phyloP scores from a whole-genome alignment of 2,113 vertebrate species.

The Dasyornis broadbenti region DNA sequence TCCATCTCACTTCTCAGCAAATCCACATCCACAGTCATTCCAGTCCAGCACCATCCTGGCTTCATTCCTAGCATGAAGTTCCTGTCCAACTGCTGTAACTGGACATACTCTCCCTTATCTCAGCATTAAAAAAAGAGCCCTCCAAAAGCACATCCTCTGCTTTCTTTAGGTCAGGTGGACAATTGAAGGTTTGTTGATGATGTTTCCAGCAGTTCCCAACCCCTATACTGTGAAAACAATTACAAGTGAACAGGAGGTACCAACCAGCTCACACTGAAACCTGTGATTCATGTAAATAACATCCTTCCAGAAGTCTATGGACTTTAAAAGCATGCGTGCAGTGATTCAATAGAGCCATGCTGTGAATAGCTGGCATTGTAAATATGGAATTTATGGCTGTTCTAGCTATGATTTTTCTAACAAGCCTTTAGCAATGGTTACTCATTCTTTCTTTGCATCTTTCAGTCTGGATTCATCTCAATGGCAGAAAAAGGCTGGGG shows the following conservation, averaged over 20 bases:
- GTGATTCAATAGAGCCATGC: conserved; percentile 5
- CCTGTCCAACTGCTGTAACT: not conserved
- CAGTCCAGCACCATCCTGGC: not conserved
- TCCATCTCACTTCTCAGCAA: not conserved
- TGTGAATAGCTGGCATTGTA: conserved; percentile 18
- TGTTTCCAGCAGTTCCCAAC: conserved; percentile 9
- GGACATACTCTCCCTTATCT: not conserved
- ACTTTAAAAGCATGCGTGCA: conserved; percentile 18
- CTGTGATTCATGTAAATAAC: not conserved
- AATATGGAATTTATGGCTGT: not conserved
- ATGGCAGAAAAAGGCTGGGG: not conserved
- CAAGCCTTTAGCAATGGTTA: not conserved
- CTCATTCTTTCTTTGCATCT: not conserved
- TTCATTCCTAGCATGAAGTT: not conserved
- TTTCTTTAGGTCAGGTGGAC: not conserved
- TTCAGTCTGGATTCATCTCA: not conserved
- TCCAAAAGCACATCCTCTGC: not conserved
- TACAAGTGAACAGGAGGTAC: not conserved
- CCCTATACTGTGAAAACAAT: not conserved
- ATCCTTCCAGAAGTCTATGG: conserved; percentile 4
- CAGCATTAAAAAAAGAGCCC: not conserved
- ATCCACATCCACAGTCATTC: not conserved
- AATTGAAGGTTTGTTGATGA: not conserved
- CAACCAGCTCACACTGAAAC: not conserved
- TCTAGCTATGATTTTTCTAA: not conserved